Conservation (phyloP, 2,888 invertebrate genomes). For the Drosophila multiciliata region DNA sequence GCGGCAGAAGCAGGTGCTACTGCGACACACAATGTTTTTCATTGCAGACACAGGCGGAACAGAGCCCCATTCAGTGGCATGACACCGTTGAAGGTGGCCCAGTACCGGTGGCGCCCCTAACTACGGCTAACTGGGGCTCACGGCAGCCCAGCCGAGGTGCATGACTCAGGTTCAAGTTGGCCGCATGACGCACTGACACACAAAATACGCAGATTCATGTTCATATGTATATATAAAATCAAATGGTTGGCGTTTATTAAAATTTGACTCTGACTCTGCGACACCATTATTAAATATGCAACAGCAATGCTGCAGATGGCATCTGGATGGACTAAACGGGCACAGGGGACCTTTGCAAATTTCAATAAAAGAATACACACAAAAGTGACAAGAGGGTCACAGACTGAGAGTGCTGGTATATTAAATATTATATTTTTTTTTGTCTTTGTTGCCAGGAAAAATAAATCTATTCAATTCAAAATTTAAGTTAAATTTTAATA, state of each 20-base stretch:
- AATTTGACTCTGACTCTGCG: slow-evolving; percentile 41
- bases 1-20: slow-evolving; percentile 35
- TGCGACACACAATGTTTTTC: slow-evolving; percentile 57
- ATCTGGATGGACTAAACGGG: neutral
- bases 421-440: neutral
- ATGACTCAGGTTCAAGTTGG: slow-evolving; percentile 82
- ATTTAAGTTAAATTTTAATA: neutral
- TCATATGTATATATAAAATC: slow-evolving; percentile 41
- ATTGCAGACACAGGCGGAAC: slow-evolving; percentile 45
- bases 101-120: slow-evolving; percentile 51
- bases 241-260: slow-evolving; percentile 53
- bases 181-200: slow-evolving; percentile 68
- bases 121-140: slow-evolving; percentile 17
- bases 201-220: slow-evolving; percentile 34
- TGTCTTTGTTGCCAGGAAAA: neutral
- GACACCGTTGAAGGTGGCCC: slow-evolving; percentile 79
- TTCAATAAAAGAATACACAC: slow-evolving; percentile 33
- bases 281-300: slow-evolving; percentile 58
- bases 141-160: slow-evolving; percentile 44
- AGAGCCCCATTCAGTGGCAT: slow-evolving; percentile 68
- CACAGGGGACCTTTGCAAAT: slow-evolving; percentile 21
- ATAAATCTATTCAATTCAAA: neutral
- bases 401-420: neutral
- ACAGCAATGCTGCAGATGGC: slow-evolving; percentile 17
- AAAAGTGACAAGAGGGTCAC: slow-evolving; percentile 32